These are phyloP conservation scores for Proterorhinus semilunaris DNA, from an alignment of 2,113 vertebrate species.

Conservation along the genomic window DNA sequence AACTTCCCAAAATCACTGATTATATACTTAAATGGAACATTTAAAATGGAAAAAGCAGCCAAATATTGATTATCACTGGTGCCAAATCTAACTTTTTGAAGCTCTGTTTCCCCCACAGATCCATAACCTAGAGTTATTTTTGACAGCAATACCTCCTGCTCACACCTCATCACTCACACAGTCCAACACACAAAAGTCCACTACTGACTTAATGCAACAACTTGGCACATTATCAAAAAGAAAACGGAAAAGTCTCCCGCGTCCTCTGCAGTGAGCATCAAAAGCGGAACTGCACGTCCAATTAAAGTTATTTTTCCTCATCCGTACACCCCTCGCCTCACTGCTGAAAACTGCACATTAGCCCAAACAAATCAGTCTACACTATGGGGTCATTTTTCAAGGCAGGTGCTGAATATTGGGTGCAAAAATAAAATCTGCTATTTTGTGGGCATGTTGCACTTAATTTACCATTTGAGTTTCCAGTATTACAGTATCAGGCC, in stretches of 20 bases:
- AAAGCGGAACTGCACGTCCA: background rate
- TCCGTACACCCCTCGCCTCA: too few species aligned
- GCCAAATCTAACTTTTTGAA: background rate
- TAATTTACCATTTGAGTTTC: too few species aligned
- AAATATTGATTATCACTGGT: background rate
- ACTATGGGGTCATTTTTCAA: too few species aligned
- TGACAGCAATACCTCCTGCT: slow-evolving; percentile 9
- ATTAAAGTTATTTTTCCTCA: background rate
- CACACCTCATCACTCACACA: slow-evolving; percentile 8
- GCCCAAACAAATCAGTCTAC: background rate
- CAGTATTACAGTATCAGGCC: too few species aligned
- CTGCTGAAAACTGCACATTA: background rate
- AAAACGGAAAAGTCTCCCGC: background rate
- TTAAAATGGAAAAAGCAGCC: too few species aligned
- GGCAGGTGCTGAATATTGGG: too few species aligned
- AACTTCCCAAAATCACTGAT: background rate
- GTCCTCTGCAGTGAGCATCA: background rate
- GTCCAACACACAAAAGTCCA: background rate
- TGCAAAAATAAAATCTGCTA: too few species aligned
- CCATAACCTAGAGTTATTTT: slow-evolving; percentile 5
- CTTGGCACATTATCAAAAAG: slow-evolving; percentile 5
- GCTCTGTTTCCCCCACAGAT: background rate
- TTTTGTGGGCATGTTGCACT: too few species aligned
- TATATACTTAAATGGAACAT: too few species aligned
- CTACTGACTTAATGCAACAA: slow-evolving; percentile 3